phyloP scores from a whole-genome alignment of 2,113 vertebrate genomes.

The Odontesthes bonariensis region DNA sequence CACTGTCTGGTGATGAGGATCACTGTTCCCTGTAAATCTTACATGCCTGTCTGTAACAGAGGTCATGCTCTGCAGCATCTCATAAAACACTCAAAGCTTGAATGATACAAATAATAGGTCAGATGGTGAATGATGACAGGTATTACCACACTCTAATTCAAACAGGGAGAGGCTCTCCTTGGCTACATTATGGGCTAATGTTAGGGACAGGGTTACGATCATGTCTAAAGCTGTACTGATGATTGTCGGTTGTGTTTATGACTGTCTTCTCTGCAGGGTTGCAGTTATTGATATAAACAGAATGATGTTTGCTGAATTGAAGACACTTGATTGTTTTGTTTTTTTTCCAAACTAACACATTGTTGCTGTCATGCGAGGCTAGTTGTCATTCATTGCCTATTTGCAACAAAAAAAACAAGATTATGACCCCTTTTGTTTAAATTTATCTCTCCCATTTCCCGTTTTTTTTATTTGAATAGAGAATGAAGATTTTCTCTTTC shows the following conservation, averaged over 20 bases:
- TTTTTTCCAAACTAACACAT: background rate
- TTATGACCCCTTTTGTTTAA: slow-evolving; percentile 16
- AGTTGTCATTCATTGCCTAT: background rate
- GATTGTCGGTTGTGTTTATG: background rate
- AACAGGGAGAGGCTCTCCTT: slow-evolving; percentile 24
- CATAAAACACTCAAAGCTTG: slow-evolving; percentile 53
- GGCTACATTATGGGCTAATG: slow-evolving; percentile 4
- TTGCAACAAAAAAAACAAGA: background rate
- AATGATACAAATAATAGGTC: slow-evolving; percentile 29
- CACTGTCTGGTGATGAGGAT: background rate
- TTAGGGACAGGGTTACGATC: slow-evolving; percentile 5
- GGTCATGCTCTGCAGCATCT: slow-evolving; percentile 46
- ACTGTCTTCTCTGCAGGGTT: no score
- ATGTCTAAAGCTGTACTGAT: slow-evolving; percentile 11
- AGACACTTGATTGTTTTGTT: background rate
- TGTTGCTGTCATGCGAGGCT: background rate
- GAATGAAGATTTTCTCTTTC: slow-evolving; percentile 13
- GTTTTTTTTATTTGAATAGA: slow-evolving; percentile 16
- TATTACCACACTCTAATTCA: slow-evolving; percentile 41
- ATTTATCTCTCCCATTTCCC: background rate
- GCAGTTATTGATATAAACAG: no score
- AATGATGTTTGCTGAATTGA: no score
- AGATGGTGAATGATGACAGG: slow-evolving; percentile 41
- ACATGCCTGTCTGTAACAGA: slow-evolving; percentile 5
- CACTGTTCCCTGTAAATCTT: slow-evolving; percentile 33